Evolutionary conservation across 2,113 vertebrate species (phyloP).

Genomic region (Bombycilla garrulus): DNA sequence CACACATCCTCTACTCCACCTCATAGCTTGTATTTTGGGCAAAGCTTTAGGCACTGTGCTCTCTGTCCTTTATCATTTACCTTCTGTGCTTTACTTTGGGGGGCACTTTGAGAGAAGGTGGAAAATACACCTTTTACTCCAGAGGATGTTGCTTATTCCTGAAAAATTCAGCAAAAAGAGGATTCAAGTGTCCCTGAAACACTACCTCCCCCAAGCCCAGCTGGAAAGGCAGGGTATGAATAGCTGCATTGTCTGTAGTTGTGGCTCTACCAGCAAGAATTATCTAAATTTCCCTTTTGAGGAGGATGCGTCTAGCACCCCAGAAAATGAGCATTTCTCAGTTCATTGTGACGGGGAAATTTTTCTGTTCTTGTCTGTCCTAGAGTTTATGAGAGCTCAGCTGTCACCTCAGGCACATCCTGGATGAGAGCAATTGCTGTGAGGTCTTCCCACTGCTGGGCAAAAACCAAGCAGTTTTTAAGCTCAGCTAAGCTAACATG

Average conservation of each 20-base stretch:
- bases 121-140: not conserved
- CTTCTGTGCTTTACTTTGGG: not conserved
- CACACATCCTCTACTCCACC: not conserved
- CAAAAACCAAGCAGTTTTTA: not conserved
- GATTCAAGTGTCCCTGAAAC: not conserved
- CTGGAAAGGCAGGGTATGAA: not conserved
- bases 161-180: not conserved
- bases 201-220: not conserved
- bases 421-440: not conserved
- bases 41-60: not conserved
- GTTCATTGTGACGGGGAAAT: not conserved
- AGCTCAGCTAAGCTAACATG: not conserved
- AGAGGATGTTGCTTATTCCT: not conserved
- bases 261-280: accelerated
- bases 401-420: not conserved
- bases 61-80: not conserved
- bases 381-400: not conserved
- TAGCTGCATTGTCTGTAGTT: not conserved
- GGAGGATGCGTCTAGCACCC: not conserved
- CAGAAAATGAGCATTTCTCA: not conserved
- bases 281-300: not conserved
- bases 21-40: not conserved
- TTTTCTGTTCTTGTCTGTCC: not conserved
- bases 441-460: not conserved
- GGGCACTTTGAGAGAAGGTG: not conserved